A percentile compares a stretch with the other conserved stretches of the same genome.
phyloP scores from a whole-genome alignment of 2,888 invertebrate genomes.

The Chouioia cunea region DNA sequence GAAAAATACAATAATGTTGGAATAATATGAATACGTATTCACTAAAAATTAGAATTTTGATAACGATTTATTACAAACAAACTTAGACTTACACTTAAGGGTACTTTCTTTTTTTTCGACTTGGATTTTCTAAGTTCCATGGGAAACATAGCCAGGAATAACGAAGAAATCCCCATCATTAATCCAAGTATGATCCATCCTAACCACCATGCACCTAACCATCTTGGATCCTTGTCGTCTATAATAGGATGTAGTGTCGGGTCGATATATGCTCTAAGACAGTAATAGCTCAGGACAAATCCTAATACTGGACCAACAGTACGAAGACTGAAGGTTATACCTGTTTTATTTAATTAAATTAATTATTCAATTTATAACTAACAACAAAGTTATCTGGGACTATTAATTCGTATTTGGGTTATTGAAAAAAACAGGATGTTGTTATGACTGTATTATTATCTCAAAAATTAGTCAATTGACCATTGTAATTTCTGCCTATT shows the following conservation, averaged over 20 bases:
- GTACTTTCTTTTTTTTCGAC: slow-evolving; percentile 21
- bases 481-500: no score
- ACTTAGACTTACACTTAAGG: slow-evolving; percentile 22
- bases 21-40: neutral
- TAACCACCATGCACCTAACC: slow-evolving; percentile 85
- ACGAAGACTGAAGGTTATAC: slow-evolving; percentile 70
- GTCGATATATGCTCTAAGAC: slow-evolving; percentile 74
- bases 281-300: slow-evolving; percentile 72
- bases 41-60: neutral
- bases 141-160: slow-evolving; percentile 78
- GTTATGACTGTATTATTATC: no score
- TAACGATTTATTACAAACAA: neutral
- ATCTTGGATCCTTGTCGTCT: slow-evolving; percentile 74
- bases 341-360: slow-evolving; percentile 57
- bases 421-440: no score
- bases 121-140: slow-evolving; percentile 68
- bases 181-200: slow-evolving; percentile 74
- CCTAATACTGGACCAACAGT: slow-evolving; percentile 74
- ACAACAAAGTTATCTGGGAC: no score
- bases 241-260: slow-evolving; percentile 74
- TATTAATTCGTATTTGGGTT: no score
- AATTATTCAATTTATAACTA: neutral
- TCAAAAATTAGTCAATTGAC: no score
- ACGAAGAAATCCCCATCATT: slow-evolving; percentile 73
- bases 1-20: neutral